Evolutionary conservation across 2,113 vertebrate genomes (phyloP), one percentile per base, ranked within the genome.

Genomic region (Larimichthys crocea): DNA sequence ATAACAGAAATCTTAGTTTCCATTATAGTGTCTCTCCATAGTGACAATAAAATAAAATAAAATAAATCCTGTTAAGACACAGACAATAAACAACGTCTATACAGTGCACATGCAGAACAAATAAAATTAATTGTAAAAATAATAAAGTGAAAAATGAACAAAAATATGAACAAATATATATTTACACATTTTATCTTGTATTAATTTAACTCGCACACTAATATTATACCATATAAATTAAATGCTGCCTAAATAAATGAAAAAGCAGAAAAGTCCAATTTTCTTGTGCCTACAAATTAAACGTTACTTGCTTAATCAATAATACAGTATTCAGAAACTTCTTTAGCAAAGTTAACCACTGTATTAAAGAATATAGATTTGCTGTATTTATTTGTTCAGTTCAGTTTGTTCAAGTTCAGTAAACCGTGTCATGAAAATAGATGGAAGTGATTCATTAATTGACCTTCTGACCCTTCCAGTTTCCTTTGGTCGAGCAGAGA

Each of bases 401-500:
- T 26, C 31, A 8, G 14, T 64, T 26, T 26, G 26, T 26, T 26
- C 26, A 52, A 7, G 1, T 48, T 26, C 31, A 10, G 14, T 64
- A 46, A 74, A 53, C 46, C 24, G 44, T 26, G 15, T 65, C 29
- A 0, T 29, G 2, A 50, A 69, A 31, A 31, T 31, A 5, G 69
- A 31, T 20, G 31, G 35, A 50, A 10, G 2, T 65, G 9, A 57
- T 61, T 82, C 29, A 73, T 74, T 74, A 61, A 61, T 0, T 65
- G 63, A 59, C 73, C 52, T 59, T 71, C 75, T 79, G 74, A 85
- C 75, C 69, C 17, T 1, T 6, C 2, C n/a, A 52, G 67, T 48
- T 72, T 59, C 49, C 48, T 29, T 52, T 35, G 53, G n/a, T 12
- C 15, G 44, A 68, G 22, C 70, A 65, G 40, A 76, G 14, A 78